These are phyloP conservation scores for Phymatocera aterrima DNA, from an alignment of 2,888 invertebrate genomes.

Conservation along the genomic window DNA sequence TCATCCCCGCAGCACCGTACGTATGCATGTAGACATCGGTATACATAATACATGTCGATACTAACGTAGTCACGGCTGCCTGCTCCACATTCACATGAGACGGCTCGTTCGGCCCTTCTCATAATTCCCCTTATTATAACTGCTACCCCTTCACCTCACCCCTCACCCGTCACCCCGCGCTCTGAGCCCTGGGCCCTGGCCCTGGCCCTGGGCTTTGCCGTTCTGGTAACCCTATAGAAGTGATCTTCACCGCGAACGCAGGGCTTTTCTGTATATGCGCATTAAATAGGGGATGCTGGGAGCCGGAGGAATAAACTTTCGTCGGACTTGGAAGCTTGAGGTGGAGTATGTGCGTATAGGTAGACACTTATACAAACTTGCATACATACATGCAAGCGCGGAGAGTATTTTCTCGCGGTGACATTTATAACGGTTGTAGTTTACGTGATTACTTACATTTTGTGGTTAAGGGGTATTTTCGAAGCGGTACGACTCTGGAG, in stretches of 20 bases:
- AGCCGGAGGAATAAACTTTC: not conserved
- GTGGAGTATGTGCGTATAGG: not conserved
- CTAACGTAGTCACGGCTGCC: conserved; percentile 13
- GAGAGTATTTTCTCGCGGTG: not conserved
- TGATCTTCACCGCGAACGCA: conserved; percentile 9
- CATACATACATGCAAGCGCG: too few relatives aligned
- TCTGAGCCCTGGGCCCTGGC: not conserved
- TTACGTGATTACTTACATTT: too few relatives aligned
- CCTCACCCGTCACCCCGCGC: not conserved
- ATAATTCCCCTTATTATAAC: conserved; percentile 41
- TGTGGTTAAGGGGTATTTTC: too few relatives aligned
- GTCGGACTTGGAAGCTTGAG: not conserved
- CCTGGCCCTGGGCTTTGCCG: not conserved
- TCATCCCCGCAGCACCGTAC: not conserved
- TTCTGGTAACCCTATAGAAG: conserved; percentile 7
- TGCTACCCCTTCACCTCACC: not conserved
- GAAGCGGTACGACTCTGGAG: too few relatives aligned
- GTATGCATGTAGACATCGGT: not conserved
- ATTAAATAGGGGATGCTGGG: not conserved
- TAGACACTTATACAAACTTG: not conserved
- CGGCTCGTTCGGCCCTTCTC: not conserved
- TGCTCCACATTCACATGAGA: conserved; percentile 36
- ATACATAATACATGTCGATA: not conserved
- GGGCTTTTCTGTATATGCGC: conserved; percentile 11
- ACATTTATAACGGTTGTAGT: too few relatives aligned